Evolutionary conservation across 2,797 vertebrate genomes (phyloP), one percentile per base, ranked within the genome.

Genomic region (Cheirogaleus major): DNA sequence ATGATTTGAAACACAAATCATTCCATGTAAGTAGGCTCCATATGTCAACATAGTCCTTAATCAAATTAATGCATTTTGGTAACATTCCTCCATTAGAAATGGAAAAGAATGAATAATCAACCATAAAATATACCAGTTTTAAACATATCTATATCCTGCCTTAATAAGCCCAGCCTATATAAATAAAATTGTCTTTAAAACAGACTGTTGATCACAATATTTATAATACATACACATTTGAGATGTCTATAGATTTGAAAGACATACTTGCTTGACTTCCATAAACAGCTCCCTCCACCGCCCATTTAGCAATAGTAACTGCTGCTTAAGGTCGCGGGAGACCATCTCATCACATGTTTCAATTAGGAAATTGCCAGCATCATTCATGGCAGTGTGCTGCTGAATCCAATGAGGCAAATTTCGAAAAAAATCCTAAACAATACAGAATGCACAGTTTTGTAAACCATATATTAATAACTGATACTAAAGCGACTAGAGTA

Each of bases 291-390:
- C 99, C 96, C 99, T 99, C 99, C 99, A 99, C 65, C 99, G 99
- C 73, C 99, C 99, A 41, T 99, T 99, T 25, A 99, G 99, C 30
- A 99, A 98, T 0, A 99, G 98, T 79, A 99, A 98, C 89, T 99
- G 99, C 97, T 99, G 99, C 95, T 99, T 99, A 48, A 99, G 99
- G 95, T 99, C 99, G 55, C 99, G 99, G 32, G 99, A 99, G 76
- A 99, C 99, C 0, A 99, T 99, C n/a, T 99, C 99, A 78, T 99
- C 99, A 20, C 99, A 99, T 0, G 99, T 99, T 98, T 99, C 99
- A 18, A 99, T 99, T 5, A 99, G 99, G 97, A 99, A 99, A 98
- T 99, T 99, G 75, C 99, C 99, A 5, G 99, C 99, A 76, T 99
- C 99, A 1, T 99, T 99, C 99, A 99, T 99, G 97, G 99, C 99